phyloP scores from a whole-genome alignment of 2,888 invertebrate genomes.

The Eupithecia exiguata region DNA sequence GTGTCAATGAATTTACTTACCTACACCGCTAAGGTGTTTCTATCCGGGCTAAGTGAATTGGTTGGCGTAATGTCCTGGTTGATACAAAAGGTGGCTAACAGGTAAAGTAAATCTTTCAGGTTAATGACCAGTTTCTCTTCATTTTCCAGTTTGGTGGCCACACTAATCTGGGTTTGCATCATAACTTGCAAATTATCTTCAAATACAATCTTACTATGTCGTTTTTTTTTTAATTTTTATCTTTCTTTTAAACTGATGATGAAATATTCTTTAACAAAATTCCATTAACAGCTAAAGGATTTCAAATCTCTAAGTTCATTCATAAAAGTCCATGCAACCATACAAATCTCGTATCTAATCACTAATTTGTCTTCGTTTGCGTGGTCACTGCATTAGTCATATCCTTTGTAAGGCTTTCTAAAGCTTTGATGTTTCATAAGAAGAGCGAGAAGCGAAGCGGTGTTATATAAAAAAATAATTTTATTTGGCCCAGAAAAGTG shows the following conservation, averaged over 20 bases:
- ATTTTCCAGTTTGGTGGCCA: background rate
- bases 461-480: background rate
- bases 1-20: slow-evolving; percentile 26
- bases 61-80: slow-evolving; percentile 13
- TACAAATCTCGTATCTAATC: slow-evolving; percentile 54
- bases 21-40: slow-evolving; percentile 19
- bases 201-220: background rate
- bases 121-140: background rate
- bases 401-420: slow-evolving; percentile 53
- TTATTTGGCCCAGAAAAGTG: too few species aligned
- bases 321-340: slow-evolving; percentile 22
- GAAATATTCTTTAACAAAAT: slow-evolving; percentile 41
- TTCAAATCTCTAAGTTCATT: slow-evolving; percentile 36
- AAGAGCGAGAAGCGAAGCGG: slow-evolving; percentile 26
- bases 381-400: slow-evolving; percentile 62
- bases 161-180: background rate
- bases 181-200: background rate
- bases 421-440: slow-evolving; percentile 14
- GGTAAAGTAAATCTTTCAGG: background rate
- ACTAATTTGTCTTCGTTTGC: slow-evolving; percentile 67
- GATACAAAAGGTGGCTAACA: background rate
- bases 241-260: background rate
- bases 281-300: slow-evolving; percentile 38
- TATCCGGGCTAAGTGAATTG: slow-evolving; percentile 17
- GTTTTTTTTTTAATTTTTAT: background rate